These are phyloP conservation scores for Eustalomyia histrio DNA, from an alignment of 2,888 invertebrate genomes.

Conservation along the genomic window DNA sequence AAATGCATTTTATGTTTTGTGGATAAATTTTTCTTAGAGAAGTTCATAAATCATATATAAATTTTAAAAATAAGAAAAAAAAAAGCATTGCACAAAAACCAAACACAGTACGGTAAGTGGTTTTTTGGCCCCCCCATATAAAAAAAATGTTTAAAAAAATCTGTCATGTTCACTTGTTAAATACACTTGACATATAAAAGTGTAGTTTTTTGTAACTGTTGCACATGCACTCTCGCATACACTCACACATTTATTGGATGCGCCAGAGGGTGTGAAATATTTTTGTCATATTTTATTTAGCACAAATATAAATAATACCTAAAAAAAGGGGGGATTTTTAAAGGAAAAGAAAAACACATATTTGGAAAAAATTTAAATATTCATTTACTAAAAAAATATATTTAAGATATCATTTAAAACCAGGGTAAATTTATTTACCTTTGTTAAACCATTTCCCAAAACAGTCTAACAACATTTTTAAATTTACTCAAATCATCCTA, in stretches of 20 bases:
- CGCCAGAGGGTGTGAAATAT: background rate
- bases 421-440: too few relatives aligned
- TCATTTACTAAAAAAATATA: too few relatives aligned
- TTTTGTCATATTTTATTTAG: background rate
- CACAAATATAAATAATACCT: background rate
- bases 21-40: background rate
- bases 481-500: background rate
- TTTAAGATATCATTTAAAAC: too few relatives aligned
- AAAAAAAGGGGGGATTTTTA: too few relatives aligned
- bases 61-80: background rate
- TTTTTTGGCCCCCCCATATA: background rate
- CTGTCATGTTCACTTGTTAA: slow-evolving; percentile 61
- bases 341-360: background rate
- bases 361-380: background rate
- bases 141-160: slow-evolving; percentile 14
- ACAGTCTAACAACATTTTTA: background rate
- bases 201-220: slow-evolving; percentile 10
- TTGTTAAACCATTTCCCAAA: background rate
- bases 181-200: slow-evolving; percentile 57
- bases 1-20: slow-evolving; percentile 9
- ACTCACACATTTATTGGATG: background rate
- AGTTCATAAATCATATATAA: slow-evolving; percentile 27
- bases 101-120: background rate
- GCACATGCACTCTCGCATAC: background rate
- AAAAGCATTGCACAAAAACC: slow-evolving; percentile 3